phyloP scores from a whole-genome alignment of 2,888 invertebrate species.

The Xestia c-nigrum region DNA sequence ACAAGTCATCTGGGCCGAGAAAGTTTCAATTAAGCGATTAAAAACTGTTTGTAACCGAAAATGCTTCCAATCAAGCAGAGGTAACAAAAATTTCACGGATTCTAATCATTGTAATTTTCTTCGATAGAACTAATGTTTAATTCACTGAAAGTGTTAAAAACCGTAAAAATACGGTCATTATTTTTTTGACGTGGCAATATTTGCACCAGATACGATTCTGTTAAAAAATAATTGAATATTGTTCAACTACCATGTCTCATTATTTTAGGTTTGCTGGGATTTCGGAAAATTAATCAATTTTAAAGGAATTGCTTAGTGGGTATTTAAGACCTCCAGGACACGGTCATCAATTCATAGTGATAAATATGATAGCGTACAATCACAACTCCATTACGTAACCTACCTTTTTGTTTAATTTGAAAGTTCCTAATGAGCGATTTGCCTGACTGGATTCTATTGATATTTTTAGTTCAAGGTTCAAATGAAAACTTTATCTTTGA shows the following conservation, averaged over 20 bases:
- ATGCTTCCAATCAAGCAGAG: background rate
- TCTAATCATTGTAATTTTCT: background rate
- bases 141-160: background rate
- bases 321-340: background rate
- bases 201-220: background rate
- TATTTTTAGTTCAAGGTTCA: slow-evolving; percentile 57
- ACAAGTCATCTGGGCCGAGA: background rate
- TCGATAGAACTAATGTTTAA: background rate
- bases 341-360: background rate
- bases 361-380: background rate
- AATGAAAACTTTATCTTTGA: slow-evolving; percentile 43
- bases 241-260: background rate
- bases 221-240: background rate
- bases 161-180: background rate
- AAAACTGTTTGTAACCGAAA: background rate
- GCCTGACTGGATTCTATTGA: slow-evolving; percentile 55
- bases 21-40: background rate
- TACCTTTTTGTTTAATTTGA: slow-evolving; percentile 33
- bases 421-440: slow-evolving; percentile 47
- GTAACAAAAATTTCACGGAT: background rate
- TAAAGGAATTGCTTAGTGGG: background rate
- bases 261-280: background rate
- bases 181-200: background rate
- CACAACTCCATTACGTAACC: background rate
- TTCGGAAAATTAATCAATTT: background rate